Evolutionary conservation across 2,113 vertebrate genomes (phyloP).

Genomic region (Takifugu bimaculatus): DNA sequence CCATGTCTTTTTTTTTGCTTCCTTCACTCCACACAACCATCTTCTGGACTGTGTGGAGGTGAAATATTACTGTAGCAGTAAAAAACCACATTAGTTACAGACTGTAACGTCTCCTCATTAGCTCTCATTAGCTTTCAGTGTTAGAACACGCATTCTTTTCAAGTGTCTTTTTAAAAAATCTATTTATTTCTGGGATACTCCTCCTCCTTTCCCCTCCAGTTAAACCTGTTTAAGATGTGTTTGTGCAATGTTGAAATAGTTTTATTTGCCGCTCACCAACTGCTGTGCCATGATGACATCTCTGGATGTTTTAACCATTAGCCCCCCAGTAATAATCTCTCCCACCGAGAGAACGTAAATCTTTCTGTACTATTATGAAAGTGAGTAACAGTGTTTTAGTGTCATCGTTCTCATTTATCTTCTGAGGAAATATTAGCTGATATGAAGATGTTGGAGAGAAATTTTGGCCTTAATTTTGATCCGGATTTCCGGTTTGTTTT

Average conservation of each 20-base stretch:
- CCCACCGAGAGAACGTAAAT: no score
- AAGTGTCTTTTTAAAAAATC: no score
- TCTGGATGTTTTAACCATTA: no score
- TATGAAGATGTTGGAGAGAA: constrained; percentile 23
- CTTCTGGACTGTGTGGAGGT: no score
- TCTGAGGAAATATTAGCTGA: constrained; percentile 10
- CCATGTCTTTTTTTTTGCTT: no score
- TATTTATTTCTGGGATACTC: not conserved
- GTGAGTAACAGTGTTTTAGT: not conserved
- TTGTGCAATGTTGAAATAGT: not conserved
- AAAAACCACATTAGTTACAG: no score
- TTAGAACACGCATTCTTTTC: no score
- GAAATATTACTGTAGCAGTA: no score
- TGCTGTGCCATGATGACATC: not conserved
- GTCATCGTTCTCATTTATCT: not conserved
- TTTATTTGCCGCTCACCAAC: not conserved
- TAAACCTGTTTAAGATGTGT: not conserved
- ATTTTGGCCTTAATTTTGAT: constrained; percentile 49
- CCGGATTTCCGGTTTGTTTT: not conserved
- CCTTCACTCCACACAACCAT: no score
- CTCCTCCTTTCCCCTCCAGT: not conserved
- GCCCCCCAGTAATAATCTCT: no score
- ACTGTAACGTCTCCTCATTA: no score
- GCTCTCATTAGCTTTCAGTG: no score
- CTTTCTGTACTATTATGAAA: not conserved